Evolutionary conservation across 2,113 vertebrate species (phyloP), one percentile per base, ranked within the genome.

Genomic region (Myocastor coypus): DNA sequence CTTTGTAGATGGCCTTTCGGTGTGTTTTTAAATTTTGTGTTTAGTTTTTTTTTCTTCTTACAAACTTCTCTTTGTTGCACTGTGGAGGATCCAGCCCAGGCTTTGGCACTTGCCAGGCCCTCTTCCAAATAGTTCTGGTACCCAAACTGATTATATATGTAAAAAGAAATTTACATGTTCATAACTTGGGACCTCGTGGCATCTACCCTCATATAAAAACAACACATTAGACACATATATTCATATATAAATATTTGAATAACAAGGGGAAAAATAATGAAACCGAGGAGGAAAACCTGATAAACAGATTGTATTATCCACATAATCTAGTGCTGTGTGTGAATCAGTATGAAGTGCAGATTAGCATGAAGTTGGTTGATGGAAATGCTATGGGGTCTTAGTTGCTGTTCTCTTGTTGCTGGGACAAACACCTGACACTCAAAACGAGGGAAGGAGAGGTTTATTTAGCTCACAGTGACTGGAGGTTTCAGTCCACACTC

Each of bases 181-280:
- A 1, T 71, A 42, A 68, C 16, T 92, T 89, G 89, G 66, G 68
- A 32, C n/a, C 42, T 90, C 75, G 50, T 30, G 71, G 94, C 63
- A 82, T 85, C 66, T 88, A n/a, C 32, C 42, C 95, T 94, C n/a
- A 73, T 82, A 66, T 17, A 86, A 69, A 63, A 87, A 71, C 26
- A 42, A 40, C 71, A 75, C 71, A 42, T 28, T 26, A 28, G 28
- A 28, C 14, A 80, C 52, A 34, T 32, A 42, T 77, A 77, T 46
- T 77, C 73, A 77, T 42, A 17, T 52, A 42, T 52, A 78, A 32
- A 34, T 32, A 52, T 80, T 89, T 89, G 46, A 66, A 93, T 50
- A 83, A 94, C 59, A 82, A 61, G 59, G 28, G 26, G 13, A 32
- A 85, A 52, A 83, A 83, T 46, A 57, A 85, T 63, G 64, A 61